Conservation (phyloP, 1,140 invertebrate genomes). For the Brachionus plicatilis region DNA sequence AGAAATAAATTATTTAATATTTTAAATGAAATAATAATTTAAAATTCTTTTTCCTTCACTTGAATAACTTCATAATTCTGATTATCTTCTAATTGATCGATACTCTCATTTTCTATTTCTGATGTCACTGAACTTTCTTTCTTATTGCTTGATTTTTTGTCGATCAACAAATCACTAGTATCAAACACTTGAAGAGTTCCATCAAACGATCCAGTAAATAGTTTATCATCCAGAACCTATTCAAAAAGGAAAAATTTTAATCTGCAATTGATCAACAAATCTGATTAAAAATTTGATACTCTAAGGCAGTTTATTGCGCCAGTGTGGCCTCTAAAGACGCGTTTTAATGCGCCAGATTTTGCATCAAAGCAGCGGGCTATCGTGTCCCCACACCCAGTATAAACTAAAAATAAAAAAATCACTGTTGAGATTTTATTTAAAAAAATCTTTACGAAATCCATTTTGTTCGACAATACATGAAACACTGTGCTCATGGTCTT, state of each 20-base stretch:
- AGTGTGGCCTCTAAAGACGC: conserved; percentile 54
- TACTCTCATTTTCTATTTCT: background rate
- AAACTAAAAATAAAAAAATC: conserved; percentile 51
- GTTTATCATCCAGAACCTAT: conserved; percentile 49
- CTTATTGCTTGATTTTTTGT: background rate
- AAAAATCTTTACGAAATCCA: conserved; percentile 55
- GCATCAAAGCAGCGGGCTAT: conserved; percentile 56
- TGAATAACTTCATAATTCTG: background rate
- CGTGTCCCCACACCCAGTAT: conserved; percentile 57
- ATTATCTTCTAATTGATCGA: background rate
- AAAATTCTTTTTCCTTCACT: conserved; percentile 8
- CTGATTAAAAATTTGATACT: conserved; percentile 42
- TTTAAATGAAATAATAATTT: background rate
- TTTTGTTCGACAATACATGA: conserved; percentile 56
- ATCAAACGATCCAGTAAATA: conserved; percentile 56
- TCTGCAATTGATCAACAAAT: background rate
- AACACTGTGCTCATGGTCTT: conserved; percentile 58
- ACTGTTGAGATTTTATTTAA: background rate
- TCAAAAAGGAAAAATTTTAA: background rate
- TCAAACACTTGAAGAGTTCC: conserved; percentile 51
- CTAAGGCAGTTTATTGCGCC: conserved; percentile 54
- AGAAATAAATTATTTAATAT: background rate
- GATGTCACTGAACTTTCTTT: background rate
- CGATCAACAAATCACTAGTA: background rate
- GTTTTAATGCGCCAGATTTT: conserved; percentile 57